Percentiles rank a stretch among this genome's conserved stretches.
phyloP scores from a whole-genome alignment of 1,140 invertebrate species.

The Pissodes strobi region DNA sequence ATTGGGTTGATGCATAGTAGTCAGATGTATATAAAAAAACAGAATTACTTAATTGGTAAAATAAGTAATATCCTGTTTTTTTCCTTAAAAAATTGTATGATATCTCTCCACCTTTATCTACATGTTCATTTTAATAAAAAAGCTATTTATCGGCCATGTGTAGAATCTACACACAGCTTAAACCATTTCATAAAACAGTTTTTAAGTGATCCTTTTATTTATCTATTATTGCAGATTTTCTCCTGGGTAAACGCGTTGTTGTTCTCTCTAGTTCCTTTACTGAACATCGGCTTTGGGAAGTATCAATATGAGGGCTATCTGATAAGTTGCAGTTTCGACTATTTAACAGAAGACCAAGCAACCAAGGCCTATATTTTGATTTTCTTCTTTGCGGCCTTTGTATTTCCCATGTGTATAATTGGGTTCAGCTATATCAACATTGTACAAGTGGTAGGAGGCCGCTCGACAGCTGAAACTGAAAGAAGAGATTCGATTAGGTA shows the following conservation, averaged over 20 bases:
- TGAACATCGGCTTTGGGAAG: slow-evolving; percentile 68
- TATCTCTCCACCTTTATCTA: too few species aligned
- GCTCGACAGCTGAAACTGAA: neutral
- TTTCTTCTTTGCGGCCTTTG: slow-evolving; percentile 71
- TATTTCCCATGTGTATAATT: slow-evolving; percentile 70
- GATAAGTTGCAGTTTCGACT: slow-evolving; percentile 82
- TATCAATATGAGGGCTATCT: slow-evolving; percentile 80
- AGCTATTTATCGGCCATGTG: too few species aligned
- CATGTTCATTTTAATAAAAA: too few species aligned
- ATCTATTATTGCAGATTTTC: too few species aligned
- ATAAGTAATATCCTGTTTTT: too few species aligned
- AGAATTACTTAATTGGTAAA: too few species aligned
- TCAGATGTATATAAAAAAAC: too few species aligned
- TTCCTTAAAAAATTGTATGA: too few species aligned
- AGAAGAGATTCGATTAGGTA: slow-evolving; percentile 53
- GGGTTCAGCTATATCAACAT: slow-evolving; percentile 73
- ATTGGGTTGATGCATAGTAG: too few species aligned
- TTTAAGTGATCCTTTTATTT: too few species aligned
- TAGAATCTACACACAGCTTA: too few species aligned
- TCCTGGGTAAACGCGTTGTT: slow-evolving; percentile 75
- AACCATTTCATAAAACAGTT: too few species aligned
- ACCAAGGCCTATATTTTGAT: slow-evolving; percentile 67
- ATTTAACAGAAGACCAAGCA: slow-evolving; percentile 63
- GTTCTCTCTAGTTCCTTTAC: slow-evolving; percentile 69
- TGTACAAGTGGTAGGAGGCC: slow-evolving; percentile 62